These are phyloP conservation scores for Diploscapter pachys DNA, from an alignment of 1,140 invertebrate genomes.

Conservation along the genomic window DNA sequence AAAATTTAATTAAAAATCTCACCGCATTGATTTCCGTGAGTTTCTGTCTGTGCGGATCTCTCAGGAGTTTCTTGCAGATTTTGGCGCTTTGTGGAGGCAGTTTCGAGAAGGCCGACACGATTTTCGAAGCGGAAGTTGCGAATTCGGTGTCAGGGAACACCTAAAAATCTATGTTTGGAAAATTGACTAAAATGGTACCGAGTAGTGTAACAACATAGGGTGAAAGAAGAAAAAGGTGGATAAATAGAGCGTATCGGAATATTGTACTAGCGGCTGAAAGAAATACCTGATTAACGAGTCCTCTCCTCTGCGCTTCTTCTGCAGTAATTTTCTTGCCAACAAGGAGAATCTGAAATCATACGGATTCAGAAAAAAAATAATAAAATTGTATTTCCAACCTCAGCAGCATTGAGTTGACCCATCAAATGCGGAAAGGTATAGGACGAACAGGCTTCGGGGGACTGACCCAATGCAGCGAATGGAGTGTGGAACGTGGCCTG, in stretches of 20 bases:
- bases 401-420: constrained; percentile 70
- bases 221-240: no score
- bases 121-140: background rate
- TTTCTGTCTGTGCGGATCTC: no score
- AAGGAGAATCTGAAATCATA: constrained; percentile 75
- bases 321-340: constrained; percentile 77
- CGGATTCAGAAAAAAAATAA: constrained; percentile 51
- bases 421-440: constrained; percentile 78
- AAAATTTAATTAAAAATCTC: no score
- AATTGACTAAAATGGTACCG: no score
- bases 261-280: background rate
- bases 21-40: no score
- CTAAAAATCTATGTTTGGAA: background rate
- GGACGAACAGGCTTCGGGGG: constrained; percentile 78
- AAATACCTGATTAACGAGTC: constrained; percentile 73
- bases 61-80: no score
- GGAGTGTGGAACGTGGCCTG: constrained; percentile 80
- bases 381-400: constrained; percentile 25
- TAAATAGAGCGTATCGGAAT: background rate
- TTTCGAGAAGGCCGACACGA: background rate
- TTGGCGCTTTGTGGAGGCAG: no score
- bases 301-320: constrained; percentile 70
- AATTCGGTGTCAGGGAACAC: background rate
- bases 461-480: constrained; percentile 75
- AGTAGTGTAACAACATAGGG: no score